Conservation (phyloP, 2,888 invertebrate genomes). For the Ecdyonurus torrentis region DNA sequence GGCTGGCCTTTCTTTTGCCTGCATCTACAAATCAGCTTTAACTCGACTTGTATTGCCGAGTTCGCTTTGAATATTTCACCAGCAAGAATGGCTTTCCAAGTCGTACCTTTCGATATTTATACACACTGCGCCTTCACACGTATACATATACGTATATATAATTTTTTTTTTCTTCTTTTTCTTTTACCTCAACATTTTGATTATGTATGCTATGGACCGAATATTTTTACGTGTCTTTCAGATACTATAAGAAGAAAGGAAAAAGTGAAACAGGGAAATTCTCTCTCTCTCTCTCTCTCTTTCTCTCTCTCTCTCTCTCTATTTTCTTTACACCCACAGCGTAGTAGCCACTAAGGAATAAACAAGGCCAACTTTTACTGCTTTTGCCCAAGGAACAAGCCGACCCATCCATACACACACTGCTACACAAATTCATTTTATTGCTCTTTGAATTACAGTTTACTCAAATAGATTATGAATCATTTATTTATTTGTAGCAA, state of each 20-base stretch:
- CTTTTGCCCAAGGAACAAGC: neutral
- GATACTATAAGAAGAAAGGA: neutral
- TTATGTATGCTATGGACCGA: neutral
- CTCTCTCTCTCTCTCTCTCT: too few relatives aligned
- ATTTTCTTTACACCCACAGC: neutral
- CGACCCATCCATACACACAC: neutral
- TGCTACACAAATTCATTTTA: neutral
- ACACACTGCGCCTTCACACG: neutral
- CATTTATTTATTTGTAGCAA: neutral
- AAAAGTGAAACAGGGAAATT: neutral
- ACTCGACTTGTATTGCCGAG: conserved; percentile 1
- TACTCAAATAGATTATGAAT: neutral
- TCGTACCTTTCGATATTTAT: neutral
- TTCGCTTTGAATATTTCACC: neutral
- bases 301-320: too few relatives aligned
- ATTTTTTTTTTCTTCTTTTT: neutral
- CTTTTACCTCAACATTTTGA: neutral
- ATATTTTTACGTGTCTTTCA: neutral
- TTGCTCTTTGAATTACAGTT: neutral
- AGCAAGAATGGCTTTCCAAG: neutral
- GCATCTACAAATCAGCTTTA: conserved; percentile 1
- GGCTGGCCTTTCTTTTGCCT: neutral
- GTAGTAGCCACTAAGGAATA: neutral
- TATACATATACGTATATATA: neutral
- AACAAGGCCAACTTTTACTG: neutral